Evolutionary conservation across 2,113 vertebrate species (phyloP).

Genomic region (Lepisosteus oculatus): DNA sequence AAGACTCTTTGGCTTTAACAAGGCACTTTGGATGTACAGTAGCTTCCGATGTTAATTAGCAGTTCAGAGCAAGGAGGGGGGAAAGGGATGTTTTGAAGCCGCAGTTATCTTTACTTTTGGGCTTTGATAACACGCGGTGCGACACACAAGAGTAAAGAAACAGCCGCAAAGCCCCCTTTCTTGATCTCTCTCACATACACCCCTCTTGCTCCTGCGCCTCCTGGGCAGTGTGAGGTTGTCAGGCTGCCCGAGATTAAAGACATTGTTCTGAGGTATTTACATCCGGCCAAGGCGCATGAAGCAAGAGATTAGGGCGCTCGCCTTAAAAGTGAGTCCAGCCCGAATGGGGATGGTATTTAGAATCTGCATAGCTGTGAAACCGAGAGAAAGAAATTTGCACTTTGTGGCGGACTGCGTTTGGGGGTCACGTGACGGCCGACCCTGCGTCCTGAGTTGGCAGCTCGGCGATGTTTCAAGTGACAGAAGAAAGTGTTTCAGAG

Average conservation of each 20-base stretch:
- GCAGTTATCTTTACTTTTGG: slow-evolving; percentile 46
- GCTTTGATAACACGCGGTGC: slow-evolving; percentile 38
- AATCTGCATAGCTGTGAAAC: slow-evolving; percentile 62
- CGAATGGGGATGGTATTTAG: slow-evolving; percentile 56
- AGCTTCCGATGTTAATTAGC: slow-evolving; percentile 67
- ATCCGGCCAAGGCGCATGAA: slow-evolving; percentile 79
- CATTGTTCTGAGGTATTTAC: slow-evolving; percentile 74
- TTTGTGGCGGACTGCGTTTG: slow-evolving; percentile 54
- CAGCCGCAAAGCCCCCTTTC: slow-evolving; percentile 39
- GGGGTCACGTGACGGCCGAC: slow-evolving; percentile 62
- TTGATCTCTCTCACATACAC: slow-evolving; percentile 45
- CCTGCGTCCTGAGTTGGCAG: slow-evolving; percentile 17
- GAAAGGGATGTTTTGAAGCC: slow-evolving; percentile 40
- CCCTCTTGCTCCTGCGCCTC: slow-evolving; percentile 37
- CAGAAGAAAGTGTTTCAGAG: neutral
- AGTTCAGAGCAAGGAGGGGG: slow-evolving; percentile 27
- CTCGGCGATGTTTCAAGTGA: neutral
- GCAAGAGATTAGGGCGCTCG: slow-evolving; percentile 69
- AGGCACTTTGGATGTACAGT: slow-evolving; percentile 42
- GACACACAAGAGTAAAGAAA: slow-evolving; percentile 37
- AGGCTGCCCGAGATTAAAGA: slow-evolving; percentile 71
- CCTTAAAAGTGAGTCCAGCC: slow-evolving; percentile 47
- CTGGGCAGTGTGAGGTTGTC: slow-evolving; percentile 57
- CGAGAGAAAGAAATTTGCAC: slow-evolving; percentile 62
- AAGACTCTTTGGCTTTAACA: slow-evolving; percentile 31